A percentile compares a stretch with the other conserved stretches of the same genome.
phyloP scores from a whole-genome alignment of 2,113 vertebrate genomes.

The Cromileptes altivelis region DNA sequence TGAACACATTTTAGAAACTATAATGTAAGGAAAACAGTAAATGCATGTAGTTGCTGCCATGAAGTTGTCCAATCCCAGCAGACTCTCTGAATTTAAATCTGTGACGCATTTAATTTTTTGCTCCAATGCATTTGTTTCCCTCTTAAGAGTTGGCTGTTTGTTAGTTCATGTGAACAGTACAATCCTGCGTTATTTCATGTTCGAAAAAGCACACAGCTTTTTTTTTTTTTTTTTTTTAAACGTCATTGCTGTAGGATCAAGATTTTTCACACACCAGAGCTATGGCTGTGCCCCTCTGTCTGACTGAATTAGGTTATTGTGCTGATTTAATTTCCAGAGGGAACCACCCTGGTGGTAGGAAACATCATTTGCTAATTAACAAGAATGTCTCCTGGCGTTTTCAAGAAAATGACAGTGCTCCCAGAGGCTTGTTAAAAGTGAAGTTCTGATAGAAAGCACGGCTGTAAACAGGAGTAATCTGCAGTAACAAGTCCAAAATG shows the following conservation, averaged over 20 bases:
- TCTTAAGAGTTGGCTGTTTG: not conserved
- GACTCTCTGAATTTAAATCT: conserved; percentile 1
- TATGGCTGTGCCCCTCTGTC: conserved; percentile 22
- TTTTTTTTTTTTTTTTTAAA: conserved; percentile 34
- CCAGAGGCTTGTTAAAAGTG: conserved; percentile 55
- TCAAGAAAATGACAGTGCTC: conserved; percentile 65
- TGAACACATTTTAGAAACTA: not conserved
- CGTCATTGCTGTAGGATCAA: conserved; percentile 13
- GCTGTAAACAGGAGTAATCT: conserved; percentile 63
- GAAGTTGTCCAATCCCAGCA: not conserved
- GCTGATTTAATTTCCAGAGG: conserved; percentile 79
- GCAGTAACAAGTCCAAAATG: conserved; percentile 6
- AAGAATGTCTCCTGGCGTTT: conserved; percentile 74
- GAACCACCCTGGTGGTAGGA: conserved; percentile 66
- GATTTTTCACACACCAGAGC: conserved; percentile 32
- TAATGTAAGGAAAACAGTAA: not conserved
- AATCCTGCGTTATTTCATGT: not conserved
- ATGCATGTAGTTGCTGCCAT: not conserved
- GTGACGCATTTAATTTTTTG: conserved; percentile 11
- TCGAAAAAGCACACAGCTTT: not conserved
- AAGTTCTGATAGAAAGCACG: conserved; percentile 51
- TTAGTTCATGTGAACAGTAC: not conserved
- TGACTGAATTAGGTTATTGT: conserved; percentile 80
- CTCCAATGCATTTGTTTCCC: conserved; percentile 1
- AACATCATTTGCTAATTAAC: conserved; percentile 80